Conservation (phyloP, 2,888 invertebrate genomes). For the Andrena dorsata region DNA sequence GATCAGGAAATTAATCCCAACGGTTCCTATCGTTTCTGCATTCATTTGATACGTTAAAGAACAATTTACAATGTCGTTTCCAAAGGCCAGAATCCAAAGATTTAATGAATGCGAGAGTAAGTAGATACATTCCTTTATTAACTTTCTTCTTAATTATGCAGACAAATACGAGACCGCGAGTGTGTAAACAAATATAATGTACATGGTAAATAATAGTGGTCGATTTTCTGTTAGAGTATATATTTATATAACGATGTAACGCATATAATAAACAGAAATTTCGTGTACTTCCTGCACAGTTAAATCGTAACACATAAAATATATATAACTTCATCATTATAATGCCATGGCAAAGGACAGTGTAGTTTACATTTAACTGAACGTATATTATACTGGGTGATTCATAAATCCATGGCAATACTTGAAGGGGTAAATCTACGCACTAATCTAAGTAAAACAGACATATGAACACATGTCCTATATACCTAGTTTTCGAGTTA, state of each 20-base stretch:
- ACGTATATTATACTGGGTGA: too few relatives aligned
- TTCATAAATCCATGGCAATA: too few relatives aligned
- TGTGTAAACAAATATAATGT: too few relatives aligned
- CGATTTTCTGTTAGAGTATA: background rate
- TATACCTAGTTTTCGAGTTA: too few relatives aligned
- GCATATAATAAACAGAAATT: background rate
- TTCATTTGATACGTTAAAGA: background rate
- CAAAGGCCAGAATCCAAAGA: constrained; percentile 86
- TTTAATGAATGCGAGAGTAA: constrained; percentile 87
- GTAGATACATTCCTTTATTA: constrained; percentile 71
- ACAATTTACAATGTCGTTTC: constrained; percentile 86
- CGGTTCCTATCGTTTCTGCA: background rate
- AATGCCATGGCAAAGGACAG: background rate
- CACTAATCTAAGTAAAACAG: too few relatives aligned
- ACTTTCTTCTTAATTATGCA: too few relatives aligned
- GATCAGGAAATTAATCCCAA: background rate
- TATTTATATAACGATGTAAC: background rate
- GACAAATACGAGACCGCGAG: too few relatives aligned
- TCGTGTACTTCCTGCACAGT: background rate
- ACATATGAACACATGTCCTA: too few relatives aligned
- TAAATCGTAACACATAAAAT: background rate
- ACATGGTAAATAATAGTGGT: background rate
- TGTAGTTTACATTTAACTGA: background rate
- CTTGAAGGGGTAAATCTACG: too few relatives aligned
- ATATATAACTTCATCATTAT: background rate